phyloP scores from a whole-genome alignment of 2,797 vertebrate species.

The Lithobates sylvaticus region DNA sequence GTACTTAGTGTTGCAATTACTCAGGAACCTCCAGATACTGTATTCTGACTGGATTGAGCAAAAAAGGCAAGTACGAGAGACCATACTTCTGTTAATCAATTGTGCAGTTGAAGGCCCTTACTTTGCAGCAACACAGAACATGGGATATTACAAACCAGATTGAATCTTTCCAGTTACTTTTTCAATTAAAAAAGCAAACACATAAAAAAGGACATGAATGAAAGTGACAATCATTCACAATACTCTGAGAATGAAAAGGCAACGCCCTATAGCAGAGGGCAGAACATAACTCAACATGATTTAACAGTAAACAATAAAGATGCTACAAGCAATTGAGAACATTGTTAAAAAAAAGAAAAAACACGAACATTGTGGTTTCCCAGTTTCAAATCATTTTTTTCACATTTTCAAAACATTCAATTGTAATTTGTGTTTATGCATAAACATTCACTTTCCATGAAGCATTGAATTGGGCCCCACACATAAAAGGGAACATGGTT shows the following conservation, averaged over 20 bases:
- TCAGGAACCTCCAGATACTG: background rate
- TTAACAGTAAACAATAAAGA: constrained; percentile 29
- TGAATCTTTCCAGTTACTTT: background rate
- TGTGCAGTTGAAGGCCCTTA: constrained; percentile 21
- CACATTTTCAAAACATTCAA: constrained; percentile 34
- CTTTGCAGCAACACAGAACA: background rate
- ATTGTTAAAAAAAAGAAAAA: background rate
- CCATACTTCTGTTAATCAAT: background rate
- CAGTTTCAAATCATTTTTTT: constrained; percentile 20
- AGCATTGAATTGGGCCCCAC: background rate
- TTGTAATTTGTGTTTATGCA: constrained; percentile 3
- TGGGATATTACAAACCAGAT: background rate
- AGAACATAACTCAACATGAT: constrained; percentile 24
- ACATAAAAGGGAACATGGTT: background rate
- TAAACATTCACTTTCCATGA: constrained; percentile 1
- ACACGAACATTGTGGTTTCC: background rate
- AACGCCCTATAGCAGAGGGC: constrained; percentile 11
- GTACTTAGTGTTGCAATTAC: background rate
- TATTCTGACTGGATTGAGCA: background rate
- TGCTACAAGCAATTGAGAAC: constrained; percentile 17
- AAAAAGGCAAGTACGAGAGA: background rate
- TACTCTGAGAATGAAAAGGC: constrained; percentile 1
- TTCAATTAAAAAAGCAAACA: background rate
- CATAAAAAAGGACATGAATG: background rate
- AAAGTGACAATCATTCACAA: constrained; percentile 30